Base-by-base conservation (phyloP, 2,113 vertebrate genomes). In the Hucho hucho region DNA sequence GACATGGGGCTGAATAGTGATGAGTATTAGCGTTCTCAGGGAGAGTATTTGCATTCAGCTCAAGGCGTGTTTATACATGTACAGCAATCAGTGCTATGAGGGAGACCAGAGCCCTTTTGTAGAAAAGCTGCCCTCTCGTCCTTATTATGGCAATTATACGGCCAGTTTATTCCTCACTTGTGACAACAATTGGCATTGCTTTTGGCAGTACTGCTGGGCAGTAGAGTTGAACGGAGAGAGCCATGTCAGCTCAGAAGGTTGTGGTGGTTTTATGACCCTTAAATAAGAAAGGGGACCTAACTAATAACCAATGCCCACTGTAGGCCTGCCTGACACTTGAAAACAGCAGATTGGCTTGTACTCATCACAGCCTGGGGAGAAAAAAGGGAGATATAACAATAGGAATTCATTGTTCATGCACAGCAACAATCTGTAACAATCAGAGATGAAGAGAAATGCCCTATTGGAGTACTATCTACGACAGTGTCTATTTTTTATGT, bases 1-100 rank as follows among this genome's bases (percentile, higher is more conserved):
- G 68, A 70, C 73, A 70, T 29, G 37, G 18, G 74, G 49, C 32
- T 79, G 64, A 75, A 75, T 72, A 58, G 64, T 25, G 63, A 77
- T 49, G 46, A 66, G 14, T 14, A 64, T 65, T 22, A 12, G 32
- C 64, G 5, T 32, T 59, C 56, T 12, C 28, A 2, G 37, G 37
- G 37, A 43, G 1, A 18, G 32, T 29, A 46, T 69, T 59, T n/a
- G 43, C 24, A 47, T 79, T 70, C 67, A 61, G 43, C 32, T 46
- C 67, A 53, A 53, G 56, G 43, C 18, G 13, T 43, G 58, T 76
- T 63, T 14, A 28, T 56, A 22, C 29, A 65, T 49, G 14, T 71
- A 9, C 43, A 32, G 49, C 65, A 29, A 32, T 37, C 65, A 67
- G 65, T 20, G 29, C 16, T 32, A 32, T 37, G 65, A 37, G 28